These are phyloP conservation scores for Crematogaster levior DNA, from an alignment of 2,888 invertebrate genomes.

Conservation along the genomic window DNA sequence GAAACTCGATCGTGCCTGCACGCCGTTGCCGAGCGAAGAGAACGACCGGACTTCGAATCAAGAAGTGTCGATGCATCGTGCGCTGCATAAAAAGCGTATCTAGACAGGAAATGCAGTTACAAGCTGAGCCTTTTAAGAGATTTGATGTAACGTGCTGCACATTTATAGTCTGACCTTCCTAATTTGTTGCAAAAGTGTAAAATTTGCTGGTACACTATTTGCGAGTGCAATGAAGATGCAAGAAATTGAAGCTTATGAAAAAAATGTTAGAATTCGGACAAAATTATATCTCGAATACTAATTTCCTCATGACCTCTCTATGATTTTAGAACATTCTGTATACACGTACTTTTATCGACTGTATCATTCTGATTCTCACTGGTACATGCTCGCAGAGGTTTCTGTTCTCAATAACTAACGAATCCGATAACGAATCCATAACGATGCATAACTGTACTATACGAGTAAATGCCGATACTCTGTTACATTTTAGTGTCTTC, in stretches of 20 bases:
- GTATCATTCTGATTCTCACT: background rate
- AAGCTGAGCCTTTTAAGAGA: conserved; percentile 20
- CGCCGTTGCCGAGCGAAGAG: background rate
- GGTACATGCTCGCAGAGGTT: background rate
- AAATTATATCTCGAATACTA: background rate
- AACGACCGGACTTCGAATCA: background rate
- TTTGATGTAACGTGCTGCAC: background rate
- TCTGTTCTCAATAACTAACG: background rate
- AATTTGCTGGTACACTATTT: too few relatives aligned
- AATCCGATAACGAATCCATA: background rate
- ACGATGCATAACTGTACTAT: background rate
- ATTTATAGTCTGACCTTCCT: background rate
- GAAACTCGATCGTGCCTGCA: conserved; percentile 8
- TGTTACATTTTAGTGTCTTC: conserved; percentile 5
- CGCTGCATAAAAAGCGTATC: conserved; percentile 39
- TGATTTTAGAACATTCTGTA: background rate
- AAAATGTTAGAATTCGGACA: background rate
- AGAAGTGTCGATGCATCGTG: conserved; percentile 30
- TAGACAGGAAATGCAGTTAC: conserved; percentile 15
- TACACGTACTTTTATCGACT: too few relatives aligned
- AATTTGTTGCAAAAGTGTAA: background rate
- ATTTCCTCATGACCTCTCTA: background rate
- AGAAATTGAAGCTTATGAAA: background rate
- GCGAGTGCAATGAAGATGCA: background rate
- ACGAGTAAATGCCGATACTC: background rate